Evolutionary conservation across 2,797 vertebrate species (phyloP).

Genomic region (Betta splendens): DNA sequence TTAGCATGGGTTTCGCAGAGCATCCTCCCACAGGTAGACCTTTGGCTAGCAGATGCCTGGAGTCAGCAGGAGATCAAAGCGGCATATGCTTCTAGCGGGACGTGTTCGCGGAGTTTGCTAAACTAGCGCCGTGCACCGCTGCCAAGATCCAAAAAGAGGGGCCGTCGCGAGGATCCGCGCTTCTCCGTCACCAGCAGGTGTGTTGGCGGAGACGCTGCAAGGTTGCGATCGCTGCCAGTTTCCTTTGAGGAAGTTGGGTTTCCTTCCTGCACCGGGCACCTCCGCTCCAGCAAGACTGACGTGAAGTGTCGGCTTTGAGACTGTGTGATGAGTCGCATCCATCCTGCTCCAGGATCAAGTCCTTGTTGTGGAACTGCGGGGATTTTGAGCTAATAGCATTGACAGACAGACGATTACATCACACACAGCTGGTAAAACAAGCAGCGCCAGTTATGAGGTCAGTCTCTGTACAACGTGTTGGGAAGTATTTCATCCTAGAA

Average conservation of each 20-base stretch:
- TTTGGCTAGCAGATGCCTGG: background rate
- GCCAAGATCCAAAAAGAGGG: conserved; percentile 14
- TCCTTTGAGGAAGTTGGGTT: conserved; percentile 3
- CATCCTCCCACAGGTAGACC: background rate
- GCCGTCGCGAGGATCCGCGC: conserved; percentile 1
- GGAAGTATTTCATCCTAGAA: background rate
- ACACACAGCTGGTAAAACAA: background rate
- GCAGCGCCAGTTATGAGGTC: too few relatives aligned
- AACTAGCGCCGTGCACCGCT: background rate
- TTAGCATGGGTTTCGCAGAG: background rate
- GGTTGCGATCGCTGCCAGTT: background rate
- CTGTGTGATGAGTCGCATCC: background rate
- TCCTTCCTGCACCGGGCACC: background rate
- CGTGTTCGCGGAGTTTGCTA: background rate
- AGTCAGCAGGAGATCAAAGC: background rate
- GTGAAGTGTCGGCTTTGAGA: background rate
- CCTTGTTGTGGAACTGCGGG: background rate
- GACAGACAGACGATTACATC: background rate
- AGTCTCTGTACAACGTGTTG: too few relatives aligned
- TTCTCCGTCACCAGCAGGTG: conserved; percentile 15
- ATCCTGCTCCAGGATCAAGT: background rate
- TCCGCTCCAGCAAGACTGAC: too few relatives aligned
- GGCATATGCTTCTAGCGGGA: background rate
- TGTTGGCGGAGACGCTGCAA: background rate
- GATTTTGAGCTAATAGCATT: background rate